phyloP scores from a whole-genome alignment of 2,888 invertebrate genomes.

The Drosophila falleni region DNA sequence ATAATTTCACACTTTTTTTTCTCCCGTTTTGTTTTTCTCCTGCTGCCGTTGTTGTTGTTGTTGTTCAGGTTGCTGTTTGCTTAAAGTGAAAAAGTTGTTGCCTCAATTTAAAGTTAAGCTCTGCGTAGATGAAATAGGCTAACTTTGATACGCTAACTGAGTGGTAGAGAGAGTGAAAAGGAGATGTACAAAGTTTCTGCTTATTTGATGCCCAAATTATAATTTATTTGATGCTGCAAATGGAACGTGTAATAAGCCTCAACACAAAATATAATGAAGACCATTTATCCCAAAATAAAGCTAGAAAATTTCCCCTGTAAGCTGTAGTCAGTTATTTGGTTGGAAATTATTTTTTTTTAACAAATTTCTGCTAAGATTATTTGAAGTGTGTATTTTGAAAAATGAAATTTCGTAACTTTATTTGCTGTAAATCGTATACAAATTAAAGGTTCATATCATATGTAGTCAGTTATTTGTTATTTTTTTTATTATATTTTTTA shows the following conservation, averaged over 20 bases:
- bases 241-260: constrained; percentile 54
- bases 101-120: constrained; percentile 62
- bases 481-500: too few relatives aligned
- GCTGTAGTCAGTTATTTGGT: neutral
- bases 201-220: constrained; percentile 40
- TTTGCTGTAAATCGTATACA: constrained; percentile 52
- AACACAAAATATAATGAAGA: constrained; percentile 25
- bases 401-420: constrained; percentile 6
- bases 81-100: constrained; percentile 75
- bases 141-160: constrained; percentile 53
- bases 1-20: constrained; percentile 76
- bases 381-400: neutral
- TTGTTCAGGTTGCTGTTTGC: constrained; percentile 22
- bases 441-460: too few relatives aligned
- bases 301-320: neutral
- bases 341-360: neutral
- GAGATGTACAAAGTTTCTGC: constrained; percentile 18
- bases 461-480: neutral
- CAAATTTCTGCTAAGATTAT: too few relatives aligned
- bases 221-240: constrained; percentile 51
- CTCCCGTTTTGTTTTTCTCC: constrained; percentile 13
- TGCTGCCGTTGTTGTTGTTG: neutral
- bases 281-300: neutral
- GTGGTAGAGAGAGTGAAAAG: constrained; percentile 5
- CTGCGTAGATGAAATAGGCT: constrained; percentile 47